Evolutionary conservation across 1,140 invertebrate genomes (phyloP).

Genomic region (Hyles vespertilio): DNA sequence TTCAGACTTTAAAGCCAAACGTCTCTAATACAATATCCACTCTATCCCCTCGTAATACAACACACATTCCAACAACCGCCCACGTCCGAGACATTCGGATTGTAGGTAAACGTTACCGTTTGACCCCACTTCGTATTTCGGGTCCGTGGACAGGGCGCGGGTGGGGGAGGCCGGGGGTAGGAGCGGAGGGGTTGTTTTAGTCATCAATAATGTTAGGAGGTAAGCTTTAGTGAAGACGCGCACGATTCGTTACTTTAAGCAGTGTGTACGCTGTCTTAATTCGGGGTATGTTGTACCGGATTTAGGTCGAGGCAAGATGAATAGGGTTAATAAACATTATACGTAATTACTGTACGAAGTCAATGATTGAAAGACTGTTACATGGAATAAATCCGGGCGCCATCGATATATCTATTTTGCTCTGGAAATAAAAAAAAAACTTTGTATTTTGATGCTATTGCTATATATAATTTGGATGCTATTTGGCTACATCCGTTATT

Average conservation of each 20-base stretch:
- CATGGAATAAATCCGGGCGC: no score
- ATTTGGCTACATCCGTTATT: no score
- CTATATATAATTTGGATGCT: no score
- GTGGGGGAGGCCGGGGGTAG: slow-evolving; percentile 15
- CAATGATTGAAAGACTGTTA: no score
- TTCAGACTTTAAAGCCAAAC: slow-evolving; percentile 22
- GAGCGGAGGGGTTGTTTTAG: slow-evolving; percentile 55
- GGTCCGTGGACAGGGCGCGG: slow-evolving; percentile 32
- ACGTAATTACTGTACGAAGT: no score
- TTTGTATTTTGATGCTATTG: no score
- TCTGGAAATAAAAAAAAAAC: no score
- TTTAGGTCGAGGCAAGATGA: neutral
- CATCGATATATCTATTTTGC: no score
- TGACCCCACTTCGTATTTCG: slow-evolving; percentile 70
- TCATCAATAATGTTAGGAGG: slow-evolving; percentile 71
- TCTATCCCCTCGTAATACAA: slow-evolving; percentile 15
- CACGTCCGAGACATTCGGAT: slow-evolving; percentile 33
- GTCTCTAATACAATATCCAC: slow-evolving; percentile 15
- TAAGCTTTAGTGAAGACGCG: slow-evolving; percentile 58
- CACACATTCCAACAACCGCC: neutral
- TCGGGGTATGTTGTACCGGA: neutral
- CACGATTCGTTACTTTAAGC: slow-evolving; percentile 36
- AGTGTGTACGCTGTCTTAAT: slow-evolving; percentile 10
- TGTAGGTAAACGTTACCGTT: slow-evolving; percentile 53
- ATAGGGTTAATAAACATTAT: no score